These are phyloP conservation scores for Paratrypauchen microcephalus DNA, from an alignment of 2,797 vertebrate species.

Conservation along the genomic window DNA sequence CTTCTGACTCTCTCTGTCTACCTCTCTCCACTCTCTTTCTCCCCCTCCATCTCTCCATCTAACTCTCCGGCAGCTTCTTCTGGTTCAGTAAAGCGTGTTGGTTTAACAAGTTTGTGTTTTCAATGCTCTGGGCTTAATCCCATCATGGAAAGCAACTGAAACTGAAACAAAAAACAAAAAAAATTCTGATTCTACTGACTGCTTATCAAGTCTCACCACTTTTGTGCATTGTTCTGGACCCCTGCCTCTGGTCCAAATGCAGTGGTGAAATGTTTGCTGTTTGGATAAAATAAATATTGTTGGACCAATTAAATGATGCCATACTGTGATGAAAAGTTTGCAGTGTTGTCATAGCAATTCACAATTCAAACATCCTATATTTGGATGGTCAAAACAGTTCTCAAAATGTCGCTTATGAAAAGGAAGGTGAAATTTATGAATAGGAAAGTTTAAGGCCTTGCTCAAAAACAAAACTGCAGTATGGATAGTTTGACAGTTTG, in stretches of 20 bases:
- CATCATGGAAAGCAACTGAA: constrained; percentile 39
- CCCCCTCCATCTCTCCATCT: constrained; percentile 9
- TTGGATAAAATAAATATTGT: constrained; percentile 3
- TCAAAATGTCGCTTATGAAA: no score
- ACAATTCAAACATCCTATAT: no score
- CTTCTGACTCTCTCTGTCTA: constrained; percentile 44
- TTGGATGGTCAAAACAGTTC: no score
- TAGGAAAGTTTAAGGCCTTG: no score
- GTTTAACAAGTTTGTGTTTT: constrained; percentile 69
- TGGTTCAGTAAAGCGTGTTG: constrained; percentile 64
- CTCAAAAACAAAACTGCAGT: no score
- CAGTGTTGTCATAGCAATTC: no score
- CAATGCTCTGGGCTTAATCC: constrained; percentile 62
- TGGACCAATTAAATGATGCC: not conserved
- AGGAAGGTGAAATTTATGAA: no score
- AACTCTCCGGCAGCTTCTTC: constrained; percentile 40
- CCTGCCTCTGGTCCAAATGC: constrained; percentile 18
- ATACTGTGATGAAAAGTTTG: not conserved
- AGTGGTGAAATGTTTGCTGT: not conserved
- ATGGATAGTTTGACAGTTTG: no score
- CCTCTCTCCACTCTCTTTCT: no score
- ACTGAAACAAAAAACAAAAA: constrained; percentile 23
- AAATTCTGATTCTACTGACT: constrained; percentile 33
- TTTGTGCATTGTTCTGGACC: constrained; percentile 26
- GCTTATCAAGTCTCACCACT: constrained; percentile 28